These are phyloP conservation scores for Cecropterus lyciades DNA, from an alignment of 1,140 invertebrate genomes.

Conservation along the genomic window DNA sequence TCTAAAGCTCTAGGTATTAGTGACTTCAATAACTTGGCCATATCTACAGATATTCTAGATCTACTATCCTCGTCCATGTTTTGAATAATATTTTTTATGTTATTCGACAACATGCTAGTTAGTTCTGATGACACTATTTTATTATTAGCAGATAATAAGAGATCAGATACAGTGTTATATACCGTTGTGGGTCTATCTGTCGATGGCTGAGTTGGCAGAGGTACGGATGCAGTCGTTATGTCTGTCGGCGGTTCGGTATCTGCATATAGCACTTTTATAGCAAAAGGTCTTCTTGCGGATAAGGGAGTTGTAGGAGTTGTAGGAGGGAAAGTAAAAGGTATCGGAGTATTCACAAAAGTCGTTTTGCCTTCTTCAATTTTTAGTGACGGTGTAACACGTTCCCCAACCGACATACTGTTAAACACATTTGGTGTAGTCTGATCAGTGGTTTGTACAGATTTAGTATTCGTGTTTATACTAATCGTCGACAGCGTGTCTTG, in stretches of 20 bases:
- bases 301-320: constrained; percentile 64
- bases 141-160: constrained; percentile 73
- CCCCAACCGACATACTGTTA: constrained; percentile 74
- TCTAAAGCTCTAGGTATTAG: constrained; percentile 70
- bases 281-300: constrained; percentile 80
- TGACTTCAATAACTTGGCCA: constrained; percentile 71
- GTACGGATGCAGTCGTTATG: constrained; percentile 66
- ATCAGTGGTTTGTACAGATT: constrained; percentile 80
- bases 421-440: constrained; percentile 74
- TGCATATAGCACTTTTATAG: constrained; percentile 79
- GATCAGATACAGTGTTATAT: constrained; percentile 80
- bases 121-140: constrained; percentile 77
- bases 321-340: constrained; percentile 43
- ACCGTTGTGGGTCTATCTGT: constrained; percentile 77
- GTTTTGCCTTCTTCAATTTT: constrained; percentile 57
- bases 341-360: constrained; percentile 61
- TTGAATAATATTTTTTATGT: constrained; percentile 75
- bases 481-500: constrained; percentile 62
- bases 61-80: constrained; percentile 75
- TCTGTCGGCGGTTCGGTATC: constrained; percentile 72
- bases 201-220: constrained; percentile 61
- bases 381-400: constrained; percentile 68
- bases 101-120: constrained; percentile 82
- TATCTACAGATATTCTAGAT: constrained; percentile 72
- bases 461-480: constrained; percentile 78